Conservation (phyloP, 2,797 vertebrate species). For the Alosa sapidissima region DNA sequence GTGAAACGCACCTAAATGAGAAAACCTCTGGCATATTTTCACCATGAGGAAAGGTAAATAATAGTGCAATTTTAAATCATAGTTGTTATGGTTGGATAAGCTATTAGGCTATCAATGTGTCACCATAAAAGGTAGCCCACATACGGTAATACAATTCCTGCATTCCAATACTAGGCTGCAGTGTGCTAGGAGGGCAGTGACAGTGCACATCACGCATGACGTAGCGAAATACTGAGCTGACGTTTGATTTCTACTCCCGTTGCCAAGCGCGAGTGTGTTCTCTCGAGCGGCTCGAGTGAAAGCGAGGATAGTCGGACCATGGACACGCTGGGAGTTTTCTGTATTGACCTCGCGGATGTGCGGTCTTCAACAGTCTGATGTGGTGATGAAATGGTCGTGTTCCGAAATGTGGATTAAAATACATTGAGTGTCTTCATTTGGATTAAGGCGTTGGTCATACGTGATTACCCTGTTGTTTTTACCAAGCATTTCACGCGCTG, state of each 20-base stretch:
- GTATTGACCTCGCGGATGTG: background rate
- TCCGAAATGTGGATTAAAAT: background rate
- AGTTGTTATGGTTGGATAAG: background rate
- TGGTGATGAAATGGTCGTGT: background rate
- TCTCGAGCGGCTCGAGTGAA: constrained; percentile 17
- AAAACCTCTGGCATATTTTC: background rate
- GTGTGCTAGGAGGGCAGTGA: background rate
- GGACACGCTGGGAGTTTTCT: background rate
- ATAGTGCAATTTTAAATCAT: background rate
- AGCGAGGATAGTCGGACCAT: constrained; percentile 16
- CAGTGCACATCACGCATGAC: constrained; percentile 13
- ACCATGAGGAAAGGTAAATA: background rate
- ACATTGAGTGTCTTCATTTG: background rate
- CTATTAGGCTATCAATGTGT: background rate
- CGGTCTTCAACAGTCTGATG: background rate
- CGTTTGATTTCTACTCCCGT: constrained; percentile 23
- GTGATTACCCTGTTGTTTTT: background rate
- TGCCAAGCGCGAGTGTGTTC: constrained; percentile 13
- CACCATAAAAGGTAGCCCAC: background rate
- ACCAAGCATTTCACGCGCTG: background rate
- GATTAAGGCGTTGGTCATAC: background rate
- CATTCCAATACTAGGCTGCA: background rate
- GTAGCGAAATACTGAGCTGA: background rate
- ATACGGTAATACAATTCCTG: background rate
- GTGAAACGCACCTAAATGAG: background rate